Evolutionary conservation across 2,888 invertebrate species (phyloP), one percentile per base, ranked within the genome.

Genomic region (Enchytraeus crypticus): DNA sequence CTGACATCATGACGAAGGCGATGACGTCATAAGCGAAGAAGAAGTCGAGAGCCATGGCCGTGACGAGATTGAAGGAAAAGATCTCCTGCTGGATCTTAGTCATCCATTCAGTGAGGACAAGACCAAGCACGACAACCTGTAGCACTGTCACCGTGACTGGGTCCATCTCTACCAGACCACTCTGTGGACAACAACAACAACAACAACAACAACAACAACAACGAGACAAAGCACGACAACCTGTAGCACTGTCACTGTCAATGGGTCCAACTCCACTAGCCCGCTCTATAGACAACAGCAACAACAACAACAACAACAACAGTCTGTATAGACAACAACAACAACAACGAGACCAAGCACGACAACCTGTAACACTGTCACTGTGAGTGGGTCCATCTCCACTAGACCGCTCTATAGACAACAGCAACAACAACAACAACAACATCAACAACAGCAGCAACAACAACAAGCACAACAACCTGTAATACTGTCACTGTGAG

Each of bases 21-120:
- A 67, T 65, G 61, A 66, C 65, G 58, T 67, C 67, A 56, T 67
- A 67, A 43, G 66, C 64, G 43, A 67, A 67, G 60, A 67, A 67
- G 62, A 67, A 67, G 58, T 67, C 67, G 2, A 56, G 29, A 14
- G 66, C 46, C 66, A 67, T 66, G 43, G 58, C 61, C n/a, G 47
- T 53, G 51, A 66, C 53, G 29, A 67, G 63, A 62, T 67, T 64
- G 56, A 45, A 67, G 43, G 60, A 60, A n/a, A 67, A 34, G n/a
- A 23, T n/a, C 34, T 67, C 67, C 53, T 67, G 66, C 21, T 66
- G 33, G 27, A 67, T 23, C 46, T 67, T 67, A 38, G 64, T 43
- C 61, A 66, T 64, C 67, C 67, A 67, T 49, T 67, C 67, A 5
- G 67, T 66, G 32, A 67, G 21, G 29, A 66, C 66, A n/a, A 67